Evolutionary conservation across 1,140 invertebrate genomes (phyloP), one percentile per base, ranked within the genome.

Genomic region (Leptopilina boulardi): DNA sequence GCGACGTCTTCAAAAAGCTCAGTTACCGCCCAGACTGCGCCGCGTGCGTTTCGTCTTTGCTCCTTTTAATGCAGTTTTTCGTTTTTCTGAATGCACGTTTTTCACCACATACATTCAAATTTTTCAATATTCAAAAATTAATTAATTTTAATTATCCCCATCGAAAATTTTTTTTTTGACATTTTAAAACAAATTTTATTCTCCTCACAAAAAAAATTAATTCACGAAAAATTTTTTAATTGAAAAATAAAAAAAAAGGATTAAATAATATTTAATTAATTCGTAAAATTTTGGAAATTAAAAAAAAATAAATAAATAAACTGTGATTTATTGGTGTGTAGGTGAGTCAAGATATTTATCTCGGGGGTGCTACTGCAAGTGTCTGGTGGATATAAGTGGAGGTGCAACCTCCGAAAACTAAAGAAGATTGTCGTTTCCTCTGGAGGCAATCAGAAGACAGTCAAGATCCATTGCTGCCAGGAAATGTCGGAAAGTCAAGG

Each of bases 401-500:
- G 51, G 19, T 59, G 18, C 19, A 13, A 59, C 56, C 21, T 59
- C 56, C 56, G 21, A 59, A 13, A 59, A 59, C 19, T 59, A 23
- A 59, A 59, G 56, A 59, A 59, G 23, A 59, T 59, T 23, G 21
- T 59, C 56, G 13, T 59, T 59, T 59, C 56, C 56, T 59, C 56
- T 59, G 56, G 56, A 59, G 56, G 56, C 93, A 87, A 91, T 94
- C 90, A 92, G 93, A 87, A 93, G 92, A 85, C 93, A 94, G 87
- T 94, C 93, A 91, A 92, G 93, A 92, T 93, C 93, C 89, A 94
- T 94, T 89, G 93, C 93, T 90, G 93, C 93, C 85, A 93, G 93
- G 87, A 93, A 93, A 92, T 93, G 92, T 89, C 92, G 93, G 88
- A 93, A 93, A 91, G 93, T 94, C 89, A 94, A 94, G 92, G 93